Evolutionary conservation across 2,113 vertebrate genomes (phyloP), one percentile per base, ranked within the genome.

Genomic region (Athene cunicularia): DNA sequence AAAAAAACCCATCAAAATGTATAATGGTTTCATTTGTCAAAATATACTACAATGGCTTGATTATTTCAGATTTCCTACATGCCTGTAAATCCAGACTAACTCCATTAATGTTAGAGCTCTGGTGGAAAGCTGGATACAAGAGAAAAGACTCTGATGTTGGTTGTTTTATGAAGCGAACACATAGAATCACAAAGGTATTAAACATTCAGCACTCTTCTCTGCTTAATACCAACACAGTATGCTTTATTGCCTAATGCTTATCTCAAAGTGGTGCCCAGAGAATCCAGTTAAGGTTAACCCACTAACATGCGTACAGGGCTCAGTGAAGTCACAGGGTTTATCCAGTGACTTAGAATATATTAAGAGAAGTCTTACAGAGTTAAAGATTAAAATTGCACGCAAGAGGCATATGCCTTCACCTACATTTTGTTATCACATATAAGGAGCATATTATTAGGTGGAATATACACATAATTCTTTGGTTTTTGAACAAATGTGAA

Each of bases 1-100:
- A 1, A 23, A 41, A 81, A 75, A 35, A 6, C 1, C 0, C 7
- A 66, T 66, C n/a, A 49, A 80, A n/a, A 85, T 5, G 6, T 49
- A 21, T 55, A 91, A 94, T 39, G 37, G 50, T 19, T 82, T 88
- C 20, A 75, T 91, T 90, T 94, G 45, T 86, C 79, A 80, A 79
- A 71, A 86, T 80, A 70, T 4, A 73, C 22, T 30, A 17, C 14
- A 73, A 14, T 14, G 28, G 47, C 32, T 90, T 55, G 26, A 27
- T 41, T 53, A 43, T 56, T 73, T 49, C 35, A 68, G 52, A 11
- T 43, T 55, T 82, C 64, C 49, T 84, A 3, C 32, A 11, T 5
- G 53, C 14, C 55, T 75, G 49, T 68, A 95, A 92, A 89, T 63
- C 60, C 80, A 89, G 30, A 15, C 5, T 33, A 85, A 80, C n/a